Evolutionary conservation across 1,140 invertebrate genomes (phyloP), one percentile per base, ranked within the genome.

Genomic region (Paralvinella palmiformis): DNA sequence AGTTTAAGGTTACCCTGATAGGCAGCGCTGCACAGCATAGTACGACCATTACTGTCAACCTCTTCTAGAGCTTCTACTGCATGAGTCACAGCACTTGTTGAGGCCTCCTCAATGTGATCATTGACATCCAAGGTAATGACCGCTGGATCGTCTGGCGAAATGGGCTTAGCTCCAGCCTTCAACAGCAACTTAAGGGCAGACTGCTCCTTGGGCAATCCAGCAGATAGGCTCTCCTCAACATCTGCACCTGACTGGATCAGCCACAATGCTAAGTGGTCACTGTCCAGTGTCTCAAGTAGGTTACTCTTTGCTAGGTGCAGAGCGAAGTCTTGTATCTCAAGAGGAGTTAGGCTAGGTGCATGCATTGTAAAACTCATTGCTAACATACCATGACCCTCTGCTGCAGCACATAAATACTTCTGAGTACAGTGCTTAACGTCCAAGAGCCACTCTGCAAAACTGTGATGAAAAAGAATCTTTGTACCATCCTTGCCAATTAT

Each of bases 391-490:
- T 96, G 93, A 0, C 93, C 93, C 72, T 92, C 90, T 37, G 85
- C 83, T 1, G 90, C 88, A 64, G 88, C 88, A 75, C 93, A 96
- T 45, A 96, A 82, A 78, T 93, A 97, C 71, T 93, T 92, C 68
- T 92, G 90, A 82, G 94, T 96, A 75, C 93, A 96, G 73, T 96
- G 93, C 80, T 97, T 98, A 0, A 96, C 93, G 80, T 98, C 94
- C 27, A 92, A 80, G 45, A 97, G 78, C 94, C 94, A 98, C 73
- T 93, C 90, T 7, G 92, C 88, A 78, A 96, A 96, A 64, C 91
- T 94, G 75, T 93, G 89, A 64, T 91, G 88, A 7, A 90, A 90
- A 62, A 81, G 62, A 68, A 88, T 86, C 60, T 92, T 81, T 29
- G 86, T 86, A 1, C 87, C 87, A 6, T 75, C 87, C 36, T 70